Evolutionary conservation across 2,797 vertebrate genomes (phyloP).

Genomic region (Neopelma chrysocephalum): DNA sequence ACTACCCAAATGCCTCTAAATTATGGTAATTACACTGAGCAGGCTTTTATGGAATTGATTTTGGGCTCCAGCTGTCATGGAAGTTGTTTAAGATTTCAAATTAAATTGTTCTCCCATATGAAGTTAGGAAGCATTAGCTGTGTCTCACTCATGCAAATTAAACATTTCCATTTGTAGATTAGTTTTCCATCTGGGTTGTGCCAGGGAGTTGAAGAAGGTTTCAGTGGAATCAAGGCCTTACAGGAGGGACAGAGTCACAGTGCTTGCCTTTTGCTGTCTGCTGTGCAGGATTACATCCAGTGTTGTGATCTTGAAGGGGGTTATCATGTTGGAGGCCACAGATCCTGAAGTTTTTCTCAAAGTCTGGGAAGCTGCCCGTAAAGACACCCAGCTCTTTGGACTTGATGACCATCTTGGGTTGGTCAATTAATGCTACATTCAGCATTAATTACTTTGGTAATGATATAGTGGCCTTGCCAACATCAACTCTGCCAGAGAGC

Average conservation of each 20-base stretch:
- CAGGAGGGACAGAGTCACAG: neutral
- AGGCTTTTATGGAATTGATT: neutral
- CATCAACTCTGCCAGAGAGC: neutral
- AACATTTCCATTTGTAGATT: neutral
- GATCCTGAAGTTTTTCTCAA: neutral
- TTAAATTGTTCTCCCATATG: neutral
- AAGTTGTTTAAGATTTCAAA: neutral
- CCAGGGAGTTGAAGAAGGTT: neutral
- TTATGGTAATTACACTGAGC: neutral
- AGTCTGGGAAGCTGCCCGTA: neutral
- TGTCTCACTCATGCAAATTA: neutral
- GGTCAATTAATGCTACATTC: fast-evolving
- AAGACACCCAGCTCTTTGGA: neutral
- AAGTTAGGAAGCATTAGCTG: neutral
- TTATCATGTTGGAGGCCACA: neutral
- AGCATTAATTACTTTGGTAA: too few species aligned
- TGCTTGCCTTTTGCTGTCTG: neutral
- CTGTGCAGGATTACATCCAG: neutral
- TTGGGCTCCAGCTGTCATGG: neutral
- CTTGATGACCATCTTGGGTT: neutral
- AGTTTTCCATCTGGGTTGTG: neutral
- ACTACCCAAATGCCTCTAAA: neutral
- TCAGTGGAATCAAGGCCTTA: neutral
- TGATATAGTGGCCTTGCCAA: fast-evolving
- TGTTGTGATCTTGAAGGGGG: fast-evolving